Base-by-base conservation (phyloP, 37 sponge, comb jelly and placozoan species). In the Ephydatia muelleri region DNA sequence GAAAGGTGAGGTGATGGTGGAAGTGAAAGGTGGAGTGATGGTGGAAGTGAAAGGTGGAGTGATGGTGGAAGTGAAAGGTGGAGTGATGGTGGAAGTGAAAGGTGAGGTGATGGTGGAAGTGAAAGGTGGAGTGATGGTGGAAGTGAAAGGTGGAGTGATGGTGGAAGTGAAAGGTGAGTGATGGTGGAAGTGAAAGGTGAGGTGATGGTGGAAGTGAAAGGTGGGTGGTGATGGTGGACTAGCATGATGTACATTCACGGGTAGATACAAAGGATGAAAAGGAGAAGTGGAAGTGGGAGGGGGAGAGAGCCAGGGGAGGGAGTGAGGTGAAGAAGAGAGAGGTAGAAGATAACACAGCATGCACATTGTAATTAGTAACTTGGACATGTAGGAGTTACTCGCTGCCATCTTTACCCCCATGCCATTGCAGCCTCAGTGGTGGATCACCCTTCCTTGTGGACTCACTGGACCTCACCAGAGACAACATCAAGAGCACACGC, bases 361-460 rank as follows among this genome's bases (percentile, higher is more conserved):
- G 14, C 76, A 70, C 6, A 43, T 3, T 6, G 6, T 43, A 43
- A 43, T 35, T 21, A 65, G 67, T 65, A 21, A 23, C 21, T 16
- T 16, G 67, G 16, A 65, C 21, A 65, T 65, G 67, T 16, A 23
- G 19, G 22, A 73, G 23, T 79, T 65, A 5, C 43, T 66, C 67
- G 23, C n/a, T n/a, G n/a, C n/a, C n/a, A n/a, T n/a, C n/a, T n/a
- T n/a, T n/a, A 27, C 69, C n/a, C 37, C 72, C 5, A 74, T 76
- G 25, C 6, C 57, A 93, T 90, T 3, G 13, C 65, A 93, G 94
- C 11, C 75, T 94, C 78, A 77, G 85, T 38, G 94, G 94, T 0
- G 23, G 49, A 12, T 80, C 88, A 31, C 94, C 94, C 25, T 94
- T 94, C 80, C 76, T 68, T 49, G 88, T 74, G 25, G 82, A 86